phyloP scores from a whole-genome alignment of 2,113 vertebrate species.

The Jaculus jaculus region DNA sequence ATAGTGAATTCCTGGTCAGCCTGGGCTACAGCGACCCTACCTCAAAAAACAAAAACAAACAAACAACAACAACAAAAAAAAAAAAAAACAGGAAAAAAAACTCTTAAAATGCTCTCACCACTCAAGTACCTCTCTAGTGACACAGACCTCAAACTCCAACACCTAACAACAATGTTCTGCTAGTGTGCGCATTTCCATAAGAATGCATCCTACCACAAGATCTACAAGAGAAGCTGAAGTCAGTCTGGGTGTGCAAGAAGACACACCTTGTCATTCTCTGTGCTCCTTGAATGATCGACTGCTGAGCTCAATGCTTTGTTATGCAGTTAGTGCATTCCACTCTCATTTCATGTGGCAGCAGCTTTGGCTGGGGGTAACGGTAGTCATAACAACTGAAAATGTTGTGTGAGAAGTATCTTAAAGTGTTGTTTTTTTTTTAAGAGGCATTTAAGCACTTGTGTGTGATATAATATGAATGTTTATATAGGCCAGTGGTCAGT shows the following conservation, averaged over 20 bases:
- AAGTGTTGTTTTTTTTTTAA: not conserved
- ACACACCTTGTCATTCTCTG: slow-evolving; percentile 78
- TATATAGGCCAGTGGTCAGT: not conserved
- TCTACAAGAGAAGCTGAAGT: slow-evolving; percentile 78
- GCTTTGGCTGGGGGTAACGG: slow-evolving; percentile 56
- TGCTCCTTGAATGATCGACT: slow-evolving; percentile 76
- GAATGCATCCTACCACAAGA: slow-evolving; percentile 51
- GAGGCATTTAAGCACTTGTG: not conserved
- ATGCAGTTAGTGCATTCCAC: slow-evolving; percentile 67
- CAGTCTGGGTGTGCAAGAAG: slow-evolving; percentile 79
- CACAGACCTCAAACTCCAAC: not conserved
- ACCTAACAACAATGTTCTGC: not conserved
- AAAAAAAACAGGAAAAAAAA: too few relatives aligned
- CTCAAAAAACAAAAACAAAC: too few relatives aligned
- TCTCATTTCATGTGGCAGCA: slow-evolving; percentile 68
- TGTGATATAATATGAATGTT: not conserved
- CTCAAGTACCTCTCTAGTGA: not conserved
- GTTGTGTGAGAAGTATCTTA: not conserved
- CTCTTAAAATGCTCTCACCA: too few relatives aligned
- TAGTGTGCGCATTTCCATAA: not conserved
- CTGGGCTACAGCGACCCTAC: too few relatives aligned
- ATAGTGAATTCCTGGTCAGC: too few relatives aligned
- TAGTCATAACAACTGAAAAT: not conserved
- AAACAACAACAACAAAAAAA: too few relatives aligned
- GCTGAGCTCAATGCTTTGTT: slow-evolving; percentile 77